phyloP scores from a whole-genome alignment of 1,140 invertebrate species.

The Leucophenga varia region DNA sequence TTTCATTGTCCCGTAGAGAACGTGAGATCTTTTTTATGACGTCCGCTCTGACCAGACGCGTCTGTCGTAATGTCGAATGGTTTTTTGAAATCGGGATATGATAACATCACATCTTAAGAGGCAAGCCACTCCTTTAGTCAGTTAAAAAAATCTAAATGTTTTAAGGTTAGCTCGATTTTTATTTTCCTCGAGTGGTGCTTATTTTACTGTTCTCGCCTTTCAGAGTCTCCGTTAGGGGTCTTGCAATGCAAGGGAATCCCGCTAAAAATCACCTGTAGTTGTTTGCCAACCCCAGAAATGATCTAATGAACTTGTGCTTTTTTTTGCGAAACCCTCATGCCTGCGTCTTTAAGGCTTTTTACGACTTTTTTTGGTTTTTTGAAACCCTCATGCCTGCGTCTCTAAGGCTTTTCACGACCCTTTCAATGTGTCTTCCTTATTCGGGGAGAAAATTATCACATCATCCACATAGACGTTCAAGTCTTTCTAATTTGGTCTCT shows the following conservation, averaged over 20 bases:
- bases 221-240: slow-evolving; percentile 2
- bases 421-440: background rate
- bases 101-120: too few relatives aligned
- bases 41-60: too few relatives aligned
- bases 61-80: too few relatives aligned
- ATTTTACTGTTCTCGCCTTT: too few relatives aligned
- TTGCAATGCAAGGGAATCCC: background rate
- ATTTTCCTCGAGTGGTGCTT: too few relatives aligned
- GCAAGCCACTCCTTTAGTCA: too few relatives aligned
- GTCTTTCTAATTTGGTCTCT: background rate
- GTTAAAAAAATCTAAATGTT: too few relatives aligned
- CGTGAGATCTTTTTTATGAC: too few relatives aligned
- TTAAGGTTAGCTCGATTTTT: too few relatives aligned
- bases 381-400: background rate
- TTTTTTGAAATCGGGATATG: too few relatives aligned
- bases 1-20: too few relatives aligned
- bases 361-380: background rate
- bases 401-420: background rate
- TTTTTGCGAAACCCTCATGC: background rate
- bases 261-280: background rate
- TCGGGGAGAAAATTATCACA: background rate
- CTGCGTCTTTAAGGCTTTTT: background rate
- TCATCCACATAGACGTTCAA: too few relatives aligned
- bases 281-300: background rate
- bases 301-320: background rate